Conservation (phyloP, 30 jellyfish, hydroid and myxozoan species). For the Aurelia sp. region DNA sequence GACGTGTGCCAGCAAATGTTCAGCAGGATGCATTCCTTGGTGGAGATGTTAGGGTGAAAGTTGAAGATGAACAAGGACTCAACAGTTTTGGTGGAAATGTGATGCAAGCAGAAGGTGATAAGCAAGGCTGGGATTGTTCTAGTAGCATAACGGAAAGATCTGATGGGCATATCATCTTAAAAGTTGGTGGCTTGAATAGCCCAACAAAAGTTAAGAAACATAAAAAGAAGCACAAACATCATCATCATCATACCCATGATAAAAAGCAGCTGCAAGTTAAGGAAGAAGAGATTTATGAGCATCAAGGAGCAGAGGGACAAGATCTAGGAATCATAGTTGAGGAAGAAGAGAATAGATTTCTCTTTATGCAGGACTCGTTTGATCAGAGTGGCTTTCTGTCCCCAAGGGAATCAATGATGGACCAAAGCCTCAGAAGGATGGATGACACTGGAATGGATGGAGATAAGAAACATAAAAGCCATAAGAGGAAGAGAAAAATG, state of each 20-base stretch:
- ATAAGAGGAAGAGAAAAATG: conserved; percentile 49
- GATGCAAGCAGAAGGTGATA: conserved; percentile 6
- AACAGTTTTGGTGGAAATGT: neutral
- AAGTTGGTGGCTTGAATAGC: conserved; percentile 55
- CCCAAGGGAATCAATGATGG: neutral
- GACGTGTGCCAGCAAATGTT: neutral
- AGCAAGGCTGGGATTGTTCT: conserved; percentile 15
- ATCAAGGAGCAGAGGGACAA: neutral
- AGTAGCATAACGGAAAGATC: conserved; percentile 60
- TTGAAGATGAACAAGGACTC: neutral
- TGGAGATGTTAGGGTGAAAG: neutral
- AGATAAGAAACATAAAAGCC: conserved; percentile 40
- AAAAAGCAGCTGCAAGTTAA: neutral
- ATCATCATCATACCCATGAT: conserved; percentile 21
- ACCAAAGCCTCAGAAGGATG: neutral
- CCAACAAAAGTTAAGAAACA: conserved; percentile 60
- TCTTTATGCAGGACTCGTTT: conserved; percentile 6
- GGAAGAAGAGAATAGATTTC: conserved; percentile 1
- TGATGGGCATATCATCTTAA: conserved; percentile 74
- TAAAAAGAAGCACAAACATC: conserved; percentile 58
- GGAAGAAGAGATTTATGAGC: neutral
- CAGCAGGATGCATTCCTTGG: neutral
- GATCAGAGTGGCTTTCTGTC: neutral
- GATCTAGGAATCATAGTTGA: neutral
- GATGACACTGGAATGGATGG: neutral